Conservation (phyloP, 2,113 vertebrate genomes). For the Parus major region DNA sequence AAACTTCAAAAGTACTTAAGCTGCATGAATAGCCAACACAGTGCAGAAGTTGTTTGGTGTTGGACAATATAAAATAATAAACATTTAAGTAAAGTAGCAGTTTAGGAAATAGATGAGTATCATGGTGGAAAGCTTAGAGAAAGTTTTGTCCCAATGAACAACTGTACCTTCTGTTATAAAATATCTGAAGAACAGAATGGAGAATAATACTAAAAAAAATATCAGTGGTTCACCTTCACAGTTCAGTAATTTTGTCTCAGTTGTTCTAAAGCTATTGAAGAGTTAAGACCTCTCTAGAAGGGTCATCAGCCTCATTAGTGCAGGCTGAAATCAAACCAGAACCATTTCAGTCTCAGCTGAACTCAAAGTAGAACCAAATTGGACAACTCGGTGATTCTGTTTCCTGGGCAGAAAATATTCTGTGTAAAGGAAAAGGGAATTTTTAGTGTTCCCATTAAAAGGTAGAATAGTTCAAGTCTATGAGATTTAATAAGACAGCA, state of each 20-base stretch:
- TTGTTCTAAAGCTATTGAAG: not conserved
- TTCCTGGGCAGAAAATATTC: not conserved
- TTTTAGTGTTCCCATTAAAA: not conserved
- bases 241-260: not conserved
- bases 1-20: not conserved
- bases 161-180: not conserved
- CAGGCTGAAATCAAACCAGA: not conserved
- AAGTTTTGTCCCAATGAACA: not conserved
- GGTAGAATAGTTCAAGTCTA: not conserved
- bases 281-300: not conserved
- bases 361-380: not conserved
- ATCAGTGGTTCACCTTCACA: not conserved
- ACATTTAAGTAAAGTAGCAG: not conserved
- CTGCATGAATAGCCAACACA: not conserved
- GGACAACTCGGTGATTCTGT: not conserved
- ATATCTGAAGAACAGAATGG: not conserved
- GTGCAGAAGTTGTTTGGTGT: not conserved
- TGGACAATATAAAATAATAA: not conserved
- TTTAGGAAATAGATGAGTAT: not conserved
- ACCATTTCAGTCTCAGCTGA: not conserved
- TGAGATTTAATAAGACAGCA: not conserved
- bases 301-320: not conserved
- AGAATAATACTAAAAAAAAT: not conserved
- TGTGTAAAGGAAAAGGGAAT: not conserved
- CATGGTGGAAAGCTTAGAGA: not conserved